Evolutionary conservation across 2,888 invertebrate genomes (phyloP).

Genomic region (Andrena flavipes): DNA sequence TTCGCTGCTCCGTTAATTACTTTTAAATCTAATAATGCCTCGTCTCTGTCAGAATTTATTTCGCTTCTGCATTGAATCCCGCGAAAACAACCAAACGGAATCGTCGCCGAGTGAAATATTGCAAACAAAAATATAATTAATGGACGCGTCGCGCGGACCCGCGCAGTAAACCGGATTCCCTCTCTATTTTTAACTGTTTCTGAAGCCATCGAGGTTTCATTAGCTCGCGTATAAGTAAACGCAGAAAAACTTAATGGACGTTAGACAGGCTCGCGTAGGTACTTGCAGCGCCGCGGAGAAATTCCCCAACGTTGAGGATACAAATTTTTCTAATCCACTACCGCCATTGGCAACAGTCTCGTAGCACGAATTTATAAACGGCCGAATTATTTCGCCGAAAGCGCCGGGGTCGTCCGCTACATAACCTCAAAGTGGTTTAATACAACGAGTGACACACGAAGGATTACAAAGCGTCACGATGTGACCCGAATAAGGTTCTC

Average conservation of each 20-base stretch:
- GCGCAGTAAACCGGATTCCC: neutral
- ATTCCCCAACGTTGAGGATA: too few species aligned
- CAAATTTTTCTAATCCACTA: too few species aligned
- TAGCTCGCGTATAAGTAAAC: slow-evolving; percentile 2
- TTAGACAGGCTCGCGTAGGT: too few species aligned
- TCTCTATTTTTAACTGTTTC: neutral
- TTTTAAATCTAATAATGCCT: slow-evolving; percentile 33
- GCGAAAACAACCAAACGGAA: slow-evolving; percentile 11
- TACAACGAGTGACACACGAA: slow-evolving; percentile 54
- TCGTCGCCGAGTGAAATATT: neutral
- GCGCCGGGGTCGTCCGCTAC: neutral
- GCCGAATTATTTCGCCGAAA: slow-evolving; percentile 16
- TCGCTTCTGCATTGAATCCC: slow-evolving; percentile 5
- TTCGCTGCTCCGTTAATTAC: slow-evolving; percentile 28
- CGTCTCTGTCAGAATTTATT: slow-evolving; percentile 26
- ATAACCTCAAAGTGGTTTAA: slow-evolving; percentile 38
- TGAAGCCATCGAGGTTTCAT: slow-evolving; percentile 18
- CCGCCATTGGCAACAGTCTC: too few species aligned
- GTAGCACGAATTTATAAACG: neutral
- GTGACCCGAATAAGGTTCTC: slow-evolving; percentile 65
- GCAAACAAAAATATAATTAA: slow-evolving; percentile 22
- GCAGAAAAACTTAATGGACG: neutral
- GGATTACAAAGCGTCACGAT: slow-evolving; percentile 57
- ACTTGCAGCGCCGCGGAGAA: too few species aligned
- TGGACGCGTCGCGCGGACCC: neutral